Evolutionary conservation across 2,113 vertebrate species (phyloP), one percentile per base, ranked within the genome.

Genomic region (Aix galericulata): DNA sequence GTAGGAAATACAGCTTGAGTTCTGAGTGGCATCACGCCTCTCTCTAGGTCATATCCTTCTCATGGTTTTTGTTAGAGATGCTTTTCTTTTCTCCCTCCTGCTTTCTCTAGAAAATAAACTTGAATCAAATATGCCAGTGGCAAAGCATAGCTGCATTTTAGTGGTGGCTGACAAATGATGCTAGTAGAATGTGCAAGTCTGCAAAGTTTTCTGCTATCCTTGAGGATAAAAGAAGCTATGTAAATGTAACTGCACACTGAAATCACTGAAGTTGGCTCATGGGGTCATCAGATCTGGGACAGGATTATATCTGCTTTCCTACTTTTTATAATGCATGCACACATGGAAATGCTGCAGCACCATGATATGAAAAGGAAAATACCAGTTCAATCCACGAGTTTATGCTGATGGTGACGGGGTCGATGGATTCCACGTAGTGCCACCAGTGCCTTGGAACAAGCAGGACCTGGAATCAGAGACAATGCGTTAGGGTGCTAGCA

Each of bases 341-440:
- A 38, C 18, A 7, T 27, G 23, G 17, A 79, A 94, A 8, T 52
- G 11, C 53, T 60, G 52, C 6, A 34, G 17, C 48, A 48, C 69
- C 42, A n/a, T 13, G 62, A 60, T 4, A 59, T 8, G 21, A 52
- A 86, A 86, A 73, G 20, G 40, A 50, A 86, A 95, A 95, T 98
- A 99, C 99, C 99, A 99, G 89, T 85, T 99, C 99, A 58, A 99
- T 99, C 99, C 99, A 99, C 44, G 99, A 98, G 97, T 99, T 99
- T 92, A 99, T 94, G 78, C 99, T 99, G 97, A 99, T 97, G 7
- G 99, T 99, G 93, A 99, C 36, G 38, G 98, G 98, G 93, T 99
- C 99, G 82, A 99, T 60, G 10, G 98, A 99, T 95, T 99, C 99
- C 94, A 99, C 99, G 2, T 98, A 99, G 97, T 99, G 99, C 99